phyloP scores from a whole-genome alignment of 1,140 invertebrate species.

The Drosophila teissieri region DNA sequence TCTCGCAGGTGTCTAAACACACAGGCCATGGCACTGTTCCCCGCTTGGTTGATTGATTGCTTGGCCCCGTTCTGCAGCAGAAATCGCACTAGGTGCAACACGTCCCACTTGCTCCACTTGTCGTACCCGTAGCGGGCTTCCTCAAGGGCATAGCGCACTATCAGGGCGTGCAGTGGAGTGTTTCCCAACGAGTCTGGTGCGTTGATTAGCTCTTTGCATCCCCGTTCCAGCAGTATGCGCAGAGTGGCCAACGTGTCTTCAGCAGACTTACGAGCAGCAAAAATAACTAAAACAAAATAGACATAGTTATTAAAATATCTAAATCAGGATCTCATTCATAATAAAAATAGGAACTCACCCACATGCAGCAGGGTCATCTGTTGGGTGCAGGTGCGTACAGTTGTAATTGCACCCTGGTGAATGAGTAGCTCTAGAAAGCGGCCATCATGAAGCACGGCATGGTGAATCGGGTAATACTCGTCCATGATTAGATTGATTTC shows the following conservation, averaged over 20 bases:
- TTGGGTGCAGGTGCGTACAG: conserved; percentile 89
- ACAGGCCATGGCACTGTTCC: conserved; percentile 90
- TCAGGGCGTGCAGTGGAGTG: conserved; percentile 88
- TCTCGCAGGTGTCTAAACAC: conserved; percentile 90
- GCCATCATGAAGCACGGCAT: conserved; percentile 88
- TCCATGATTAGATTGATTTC: conserved; percentile 91
- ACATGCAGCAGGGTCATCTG: conserved; percentile 90
- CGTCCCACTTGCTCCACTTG: conserved; percentile 90
- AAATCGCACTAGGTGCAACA: conserved; percentile 88
- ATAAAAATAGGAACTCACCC: conserved; percentile 74
- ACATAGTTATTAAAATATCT: neutral
- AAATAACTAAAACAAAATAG: conserved; percentile 84
- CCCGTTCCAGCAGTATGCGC: conserved; percentile 88
- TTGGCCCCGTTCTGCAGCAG: conserved; percentile 88
- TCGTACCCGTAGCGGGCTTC: conserved; percentile 89
- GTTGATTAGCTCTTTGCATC: conserved; percentile 90
- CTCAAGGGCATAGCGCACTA: conserved; percentile 90
- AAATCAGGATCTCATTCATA: neutral
- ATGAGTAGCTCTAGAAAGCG: conserved; percentile 89
- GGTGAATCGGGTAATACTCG: conserved; percentile 91
- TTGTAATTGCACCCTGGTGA: conserved; percentile 88
- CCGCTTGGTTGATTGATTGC: conserved; percentile 89
- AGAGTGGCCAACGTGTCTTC: conserved; percentile 89
- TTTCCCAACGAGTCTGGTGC: conserved; percentile 89
- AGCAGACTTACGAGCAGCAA: conserved; percentile 88